phyloP scores from a whole-genome alignment of 2,113 vertebrate species.

The Pithys albifrons region DNA sequence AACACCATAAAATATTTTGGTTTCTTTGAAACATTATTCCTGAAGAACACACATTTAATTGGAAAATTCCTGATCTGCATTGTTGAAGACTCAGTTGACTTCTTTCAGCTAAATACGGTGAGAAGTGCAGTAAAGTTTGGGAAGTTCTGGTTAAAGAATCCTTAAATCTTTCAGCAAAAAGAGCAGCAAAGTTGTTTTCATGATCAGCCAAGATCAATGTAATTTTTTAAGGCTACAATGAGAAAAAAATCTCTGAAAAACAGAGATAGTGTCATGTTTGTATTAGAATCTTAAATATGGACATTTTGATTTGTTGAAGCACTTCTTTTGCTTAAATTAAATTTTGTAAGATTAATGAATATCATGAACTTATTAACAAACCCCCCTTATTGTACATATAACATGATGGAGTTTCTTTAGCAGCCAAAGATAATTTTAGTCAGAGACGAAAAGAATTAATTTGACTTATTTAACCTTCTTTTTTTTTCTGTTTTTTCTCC shows the following conservation, averaged over 20 bases:
- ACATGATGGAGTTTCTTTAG: background rate
- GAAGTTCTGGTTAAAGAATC: background rate
- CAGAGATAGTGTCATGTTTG: background rate
- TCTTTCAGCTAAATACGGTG: background rate
- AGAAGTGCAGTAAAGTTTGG: background rate
- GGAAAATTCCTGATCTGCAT: background rate
- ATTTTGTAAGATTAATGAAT: background rate
- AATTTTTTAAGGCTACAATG: background rate
- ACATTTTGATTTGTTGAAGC: background rate
- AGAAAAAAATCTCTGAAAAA: background rate
- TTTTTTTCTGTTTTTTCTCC: background rate
- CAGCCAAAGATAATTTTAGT: background rate
- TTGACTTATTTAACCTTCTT: background rate
- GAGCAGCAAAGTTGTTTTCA: background rate
- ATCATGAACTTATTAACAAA: background rate
- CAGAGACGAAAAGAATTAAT: background rate
- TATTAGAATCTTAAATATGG: background rate
- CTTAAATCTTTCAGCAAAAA: background rate
- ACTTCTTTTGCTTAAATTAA: background rate
- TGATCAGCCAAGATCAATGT: background rate
- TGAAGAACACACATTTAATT: background rate
- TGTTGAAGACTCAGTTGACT: background rate
- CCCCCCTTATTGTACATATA: background rate
- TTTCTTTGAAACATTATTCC: background rate
- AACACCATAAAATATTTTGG: background rate